phyloP scores from a whole-genome alignment of 2,888 invertebrate species.

The Conus canariensis region DNA sequence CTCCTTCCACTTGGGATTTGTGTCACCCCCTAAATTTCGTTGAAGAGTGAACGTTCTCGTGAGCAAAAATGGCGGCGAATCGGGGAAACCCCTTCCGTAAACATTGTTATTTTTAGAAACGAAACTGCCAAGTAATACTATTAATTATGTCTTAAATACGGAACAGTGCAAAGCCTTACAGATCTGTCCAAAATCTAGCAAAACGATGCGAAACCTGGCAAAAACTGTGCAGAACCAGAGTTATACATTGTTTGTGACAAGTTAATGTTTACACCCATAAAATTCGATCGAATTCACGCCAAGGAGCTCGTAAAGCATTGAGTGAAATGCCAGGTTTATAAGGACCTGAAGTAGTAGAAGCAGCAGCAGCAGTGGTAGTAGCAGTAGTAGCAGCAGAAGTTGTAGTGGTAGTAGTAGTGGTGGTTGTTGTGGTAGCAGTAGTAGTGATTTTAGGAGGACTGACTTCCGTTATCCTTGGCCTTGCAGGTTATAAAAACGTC shows the following conservation, averaged over 20 bases:
- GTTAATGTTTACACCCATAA: not conserved
- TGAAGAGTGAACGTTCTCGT: not conserved
- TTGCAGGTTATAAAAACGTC: too few relatives aligned
- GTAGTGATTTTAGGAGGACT: too few relatives aligned
- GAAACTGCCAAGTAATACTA: not conserved
- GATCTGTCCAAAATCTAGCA: not conserved
- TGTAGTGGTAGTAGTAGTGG: too few relatives aligned
- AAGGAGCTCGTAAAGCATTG: too few relatives aligned
- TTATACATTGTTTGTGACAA: not conserved
- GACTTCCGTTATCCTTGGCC: too few relatives aligned
- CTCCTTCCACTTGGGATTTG: not conserved
- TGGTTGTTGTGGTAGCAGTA: too few relatives aligned
- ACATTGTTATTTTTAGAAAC: slow-evolving; percentile 15
- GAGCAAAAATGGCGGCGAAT: slow-evolving; percentile 23
- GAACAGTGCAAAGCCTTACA: not conserved
- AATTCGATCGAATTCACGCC: not conserved
- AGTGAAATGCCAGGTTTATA: too few relatives aligned
- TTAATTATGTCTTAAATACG: not conserved
- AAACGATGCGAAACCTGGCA: not conserved
- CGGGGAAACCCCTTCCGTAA: slow-evolving; percentile 28
- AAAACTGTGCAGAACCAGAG: not conserved
- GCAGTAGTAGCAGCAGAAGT: too few relatives aligned
- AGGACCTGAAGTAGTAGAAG: too few relatives aligned
- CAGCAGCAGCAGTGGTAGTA: too few relatives aligned
- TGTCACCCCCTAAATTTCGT: not conserved